A percentile compares a stretch with the other conserved stretches of the same genome.
Conservation (phyloP, 2,888 invertebrate species). For the Pyrrhosoma nymphula region DNA sequence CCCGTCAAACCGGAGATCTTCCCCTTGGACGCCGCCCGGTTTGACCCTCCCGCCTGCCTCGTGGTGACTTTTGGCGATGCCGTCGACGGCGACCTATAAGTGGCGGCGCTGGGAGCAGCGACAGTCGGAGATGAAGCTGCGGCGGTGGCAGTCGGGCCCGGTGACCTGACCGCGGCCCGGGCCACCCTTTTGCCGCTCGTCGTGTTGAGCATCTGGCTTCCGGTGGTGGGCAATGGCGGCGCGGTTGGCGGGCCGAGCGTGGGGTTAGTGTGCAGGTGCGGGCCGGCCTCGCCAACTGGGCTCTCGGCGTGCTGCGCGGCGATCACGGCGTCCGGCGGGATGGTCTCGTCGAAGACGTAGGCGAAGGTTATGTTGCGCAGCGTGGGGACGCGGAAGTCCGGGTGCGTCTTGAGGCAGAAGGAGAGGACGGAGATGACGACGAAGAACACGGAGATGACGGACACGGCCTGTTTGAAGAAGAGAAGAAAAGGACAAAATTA, state of each 20-base stretch:
- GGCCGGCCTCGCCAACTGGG: slow-evolving; percentile 71
- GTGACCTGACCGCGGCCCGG: not conserved
- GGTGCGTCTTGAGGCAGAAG: slow-evolving; percentile 97
- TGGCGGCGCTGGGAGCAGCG: not conserved
- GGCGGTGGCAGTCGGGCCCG: not conserved
- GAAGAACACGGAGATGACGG: slow-evolving; percentile 96
- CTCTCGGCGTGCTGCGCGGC: slow-evolving; percentile 69
- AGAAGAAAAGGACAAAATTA: not conserved
- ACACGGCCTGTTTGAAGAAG: slow-evolving; percentile 86
- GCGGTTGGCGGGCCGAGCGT: not conserved
- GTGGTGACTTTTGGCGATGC: not conserved
- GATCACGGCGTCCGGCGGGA: slow-evolving; percentile 58
- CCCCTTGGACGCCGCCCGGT: not conserved
- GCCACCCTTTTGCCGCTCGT: slow-evolving; percentile 39
- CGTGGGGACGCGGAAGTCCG: slow-evolving; percentile 86
- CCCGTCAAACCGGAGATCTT: not conserved
- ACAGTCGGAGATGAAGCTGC: too few species aligned
- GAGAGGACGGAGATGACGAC: slow-evolving; percentile 97
- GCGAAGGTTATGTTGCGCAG: slow-evolving; percentile 73
- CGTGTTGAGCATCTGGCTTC: not conserved
- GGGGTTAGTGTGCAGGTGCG: not conserved
- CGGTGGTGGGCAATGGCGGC: not conserved
- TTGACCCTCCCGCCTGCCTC: not conserved
- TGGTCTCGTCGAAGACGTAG: slow-evolving; percentile 69
- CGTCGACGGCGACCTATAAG: not conserved